Conservation (phyloP, 2,113 vertebrate genomes). For the Leucosticte australis region DNA sequence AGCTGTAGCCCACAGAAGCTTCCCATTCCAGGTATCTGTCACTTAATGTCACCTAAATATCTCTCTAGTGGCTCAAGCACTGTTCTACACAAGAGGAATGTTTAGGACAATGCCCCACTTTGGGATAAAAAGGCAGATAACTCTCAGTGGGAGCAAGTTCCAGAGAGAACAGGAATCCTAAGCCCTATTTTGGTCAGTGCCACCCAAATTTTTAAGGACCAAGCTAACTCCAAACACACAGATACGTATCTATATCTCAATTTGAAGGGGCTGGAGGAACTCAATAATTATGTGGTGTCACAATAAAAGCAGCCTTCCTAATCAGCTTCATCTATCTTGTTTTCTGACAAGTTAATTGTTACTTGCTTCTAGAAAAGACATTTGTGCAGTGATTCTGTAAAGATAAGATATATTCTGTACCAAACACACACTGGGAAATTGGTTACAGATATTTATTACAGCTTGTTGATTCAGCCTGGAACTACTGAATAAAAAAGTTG, state of each 20-base stretch:
- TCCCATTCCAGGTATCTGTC: neutral
- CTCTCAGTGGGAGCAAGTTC: neutral
- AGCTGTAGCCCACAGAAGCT: neutral
- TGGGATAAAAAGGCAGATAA: neutral
- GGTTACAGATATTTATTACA: neutral
- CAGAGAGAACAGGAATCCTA: neutral
- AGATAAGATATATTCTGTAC: neutral
- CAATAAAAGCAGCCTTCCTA: neutral
- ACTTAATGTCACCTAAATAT: neutral
- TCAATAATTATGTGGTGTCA: neutral
- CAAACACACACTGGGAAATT: neutral
- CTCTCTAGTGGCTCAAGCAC: neutral
- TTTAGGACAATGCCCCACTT: fast-evolving
- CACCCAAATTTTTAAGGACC: neutral
- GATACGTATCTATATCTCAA: fast-evolving
- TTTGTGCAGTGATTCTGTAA: neutral
- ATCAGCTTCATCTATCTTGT: neutral
- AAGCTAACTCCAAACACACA: neutral
- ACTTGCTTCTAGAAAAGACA: neutral
- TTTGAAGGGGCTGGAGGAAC: neutral
- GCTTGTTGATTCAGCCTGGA: neutral
- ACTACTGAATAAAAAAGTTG: neutral
- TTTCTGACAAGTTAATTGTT: neutral
- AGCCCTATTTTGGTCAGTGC: neutral
- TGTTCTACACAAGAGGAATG: neutral